Evolutionary conservation across 2,888 invertebrate species (phyloP).

Genomic region (Stegophylla sp.): DNA sequence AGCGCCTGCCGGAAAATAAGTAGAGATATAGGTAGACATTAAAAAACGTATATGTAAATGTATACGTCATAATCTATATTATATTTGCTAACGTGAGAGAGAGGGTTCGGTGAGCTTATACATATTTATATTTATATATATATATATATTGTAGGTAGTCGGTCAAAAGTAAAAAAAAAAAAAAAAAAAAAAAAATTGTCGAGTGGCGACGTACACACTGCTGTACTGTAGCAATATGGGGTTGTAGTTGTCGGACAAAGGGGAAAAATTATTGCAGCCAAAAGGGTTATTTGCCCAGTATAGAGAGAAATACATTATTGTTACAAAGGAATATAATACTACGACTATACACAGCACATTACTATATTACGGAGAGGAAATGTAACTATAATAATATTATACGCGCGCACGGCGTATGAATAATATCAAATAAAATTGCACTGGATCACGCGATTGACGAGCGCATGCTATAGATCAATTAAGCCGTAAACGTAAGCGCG

Average conservation of each 20-base stretch:
- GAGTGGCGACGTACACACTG: slow-evolving; percentile 7
- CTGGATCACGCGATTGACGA: slow-evolving; percentile 52
- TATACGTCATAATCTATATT: neutral
- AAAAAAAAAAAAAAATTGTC: no score
- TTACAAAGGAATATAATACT: slow-evolving; percentile 23
- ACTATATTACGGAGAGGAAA: slow-evolving; percentile 19
- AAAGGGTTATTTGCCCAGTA: slow-evolving; percentile 46
- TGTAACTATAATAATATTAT: neutral
- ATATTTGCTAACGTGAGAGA: neutral
- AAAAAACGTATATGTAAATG: neutral
- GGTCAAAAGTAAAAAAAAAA: slow-evolving; percentile 28
- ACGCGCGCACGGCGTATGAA: neutral
- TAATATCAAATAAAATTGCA: slow-evolving; percentile 46
- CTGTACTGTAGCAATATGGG: slow-evolving; percentile 9
- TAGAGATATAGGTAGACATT: neutral
- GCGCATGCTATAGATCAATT: slow-evolving; percentile 57
- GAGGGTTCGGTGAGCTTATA: slow-evolving; percentile 25
- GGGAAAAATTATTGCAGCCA: neutral
- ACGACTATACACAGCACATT: neutral
- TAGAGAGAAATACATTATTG: slow-evolving; percentile 31
- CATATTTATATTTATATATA: neutral
- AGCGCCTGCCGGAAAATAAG: neutral
- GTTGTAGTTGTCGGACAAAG: slow-evolving; percentile 10
- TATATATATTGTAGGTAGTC: neutral
- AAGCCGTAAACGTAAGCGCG: slow-evolving; percentile 26